Base-by-base conservation (phyloP, 2,888 invertebrate species). In the Sphaerophoria rueppellii region DNA sequence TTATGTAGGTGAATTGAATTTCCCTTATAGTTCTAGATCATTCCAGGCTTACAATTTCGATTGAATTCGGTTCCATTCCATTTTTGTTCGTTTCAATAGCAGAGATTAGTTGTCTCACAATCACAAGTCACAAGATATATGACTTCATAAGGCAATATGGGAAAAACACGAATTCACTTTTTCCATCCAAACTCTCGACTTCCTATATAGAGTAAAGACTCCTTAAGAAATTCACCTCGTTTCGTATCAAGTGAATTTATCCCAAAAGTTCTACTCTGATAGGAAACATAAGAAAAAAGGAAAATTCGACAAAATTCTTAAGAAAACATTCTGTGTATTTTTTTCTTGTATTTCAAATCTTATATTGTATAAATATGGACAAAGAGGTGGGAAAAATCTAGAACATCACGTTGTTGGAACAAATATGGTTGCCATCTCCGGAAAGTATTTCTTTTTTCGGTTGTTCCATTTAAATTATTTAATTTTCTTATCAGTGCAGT, bases 331-430 rank as follows among this genome's bases (percentile, higher is more conserved):
- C 24, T 24, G 24, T 24, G 24, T 40, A n/a, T 70, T 55, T 55
- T 55, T 61, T 60, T 32, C 46, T 60, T 46, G 24, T 67, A 40
- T 40, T 4, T 40, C 40, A 9, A 40, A 7, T 40, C 40, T 6
- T 43, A 43, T 12, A 24, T 2, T 2, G 5, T 14, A 58, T 40
- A 60, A 43, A 43, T 60, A 52, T 32, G 46, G 58, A 34, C 52
- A 58, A 83, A 80, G 75, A 75, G 75, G 75, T 75, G 75, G 75
- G 72, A 79, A 83, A 57, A 80, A 83, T 83, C 71, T 83, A 58
- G 83, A 83, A 80, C 83, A 72, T 61, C 71, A 75, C 61, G 67
- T 83, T 79, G 43, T 50, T 57, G 65, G 24, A 46, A 48, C 35
- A 35, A 3, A 37, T 0, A 43, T 5, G 60, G 60, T 60, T 60